These are phyloP conservation scores for Gadopsis bispinosus DNA, from an alignment of 2,797 vertebrate genomes.

Conservation along the genomic window DNA sequence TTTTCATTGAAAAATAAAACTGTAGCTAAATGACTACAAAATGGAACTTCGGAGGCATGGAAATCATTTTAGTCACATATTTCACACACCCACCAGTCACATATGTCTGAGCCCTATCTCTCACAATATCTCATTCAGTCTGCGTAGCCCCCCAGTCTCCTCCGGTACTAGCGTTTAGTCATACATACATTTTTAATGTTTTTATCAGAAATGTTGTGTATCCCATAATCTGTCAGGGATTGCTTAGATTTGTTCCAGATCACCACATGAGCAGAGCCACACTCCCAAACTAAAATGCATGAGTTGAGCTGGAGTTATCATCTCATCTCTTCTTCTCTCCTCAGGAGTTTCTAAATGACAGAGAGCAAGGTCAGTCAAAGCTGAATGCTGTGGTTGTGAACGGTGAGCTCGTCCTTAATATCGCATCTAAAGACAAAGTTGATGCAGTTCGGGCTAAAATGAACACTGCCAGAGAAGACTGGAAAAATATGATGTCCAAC, in stretches of 20 bases:
- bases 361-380: conserved; percentile 90
- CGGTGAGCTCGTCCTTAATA: conserved; percentile 86
- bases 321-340: conserved; percentile 10
- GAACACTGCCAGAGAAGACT: conserved; percentile 88
- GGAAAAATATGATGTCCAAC: conserved; percentile 91
- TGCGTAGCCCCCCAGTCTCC: not conserved
- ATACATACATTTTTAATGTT: not conserved
- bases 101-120: not conserved
- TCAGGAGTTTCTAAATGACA: conserved; percentile 92
- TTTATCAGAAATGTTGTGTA: not conserved
- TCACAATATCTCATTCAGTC: not conserved
- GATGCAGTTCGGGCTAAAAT: conserved; percentile 86
- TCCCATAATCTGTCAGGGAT: not conserved
- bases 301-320: not conserved
- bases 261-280: not conserved
- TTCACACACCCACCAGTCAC: not conserved
- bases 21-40: not conserved
- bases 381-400: conserved; percentile 86
- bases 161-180: not conserved
- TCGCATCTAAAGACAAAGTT: conserved; percentile 87
- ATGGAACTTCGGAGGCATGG: not conserved
- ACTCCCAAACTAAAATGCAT: not conserved
- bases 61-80: not conserved
- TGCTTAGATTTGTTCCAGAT: not conserved
- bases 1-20: not conserved